Evolutionary conservation across 2,888 invertebrate genomes (phyloP), one percentile per base, ranked within the genome.

Genomic region (Agelastica alni): DNA sequence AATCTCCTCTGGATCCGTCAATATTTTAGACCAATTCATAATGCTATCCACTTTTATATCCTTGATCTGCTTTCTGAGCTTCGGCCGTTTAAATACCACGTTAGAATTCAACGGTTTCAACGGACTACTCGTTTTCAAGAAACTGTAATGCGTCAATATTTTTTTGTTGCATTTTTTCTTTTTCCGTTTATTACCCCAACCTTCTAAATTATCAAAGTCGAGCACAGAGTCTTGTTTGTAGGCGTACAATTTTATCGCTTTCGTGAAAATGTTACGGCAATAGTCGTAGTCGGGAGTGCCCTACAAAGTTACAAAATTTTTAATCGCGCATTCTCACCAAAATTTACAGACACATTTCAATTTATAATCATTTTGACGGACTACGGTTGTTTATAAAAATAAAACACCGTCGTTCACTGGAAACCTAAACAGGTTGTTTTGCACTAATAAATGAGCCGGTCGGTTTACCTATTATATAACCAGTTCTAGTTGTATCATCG

Each of bases 261-360:
- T 82, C 61, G 78, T 80, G 64, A 93, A 87, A 26, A 92, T 74
- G 59, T 79, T 82, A 63, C 85, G 83, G 67, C 87, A 88, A 59
- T 83, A 84, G 13, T 84, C 81, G 73, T 93, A 93, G 71, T 91
- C 85, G 1, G 93, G 93, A 65, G 83, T 80, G 58, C 88, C 86
- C 47, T 85, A 84, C 69, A 89, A 91, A 37, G 39, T 26, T 16
- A 4, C 3, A 18, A 39, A 39, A 20, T 20, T 7, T 39, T 22
- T 20, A n/a, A n/a, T n/a, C n/a, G n/a, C n/a, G n/a, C n/a, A n/a
- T n/a, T n/a, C n/a, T n/a, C n/a, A n/a, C n/a, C n/a, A n/a, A n/a
- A n/a, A n/a, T n/a, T n/a, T n/a, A n/a, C n/a, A n/a, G n/a, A n/a
- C n/a, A n/a, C n/a, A n/a, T n/a, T n/a, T n/a, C n/a, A n/a, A n/a